Evolutionary conservation across 2,888 invertebrate species (phyloP), one percentile per base, ranked within the genome.

Genomic region (Zygogramma bicolorata): DNA sequence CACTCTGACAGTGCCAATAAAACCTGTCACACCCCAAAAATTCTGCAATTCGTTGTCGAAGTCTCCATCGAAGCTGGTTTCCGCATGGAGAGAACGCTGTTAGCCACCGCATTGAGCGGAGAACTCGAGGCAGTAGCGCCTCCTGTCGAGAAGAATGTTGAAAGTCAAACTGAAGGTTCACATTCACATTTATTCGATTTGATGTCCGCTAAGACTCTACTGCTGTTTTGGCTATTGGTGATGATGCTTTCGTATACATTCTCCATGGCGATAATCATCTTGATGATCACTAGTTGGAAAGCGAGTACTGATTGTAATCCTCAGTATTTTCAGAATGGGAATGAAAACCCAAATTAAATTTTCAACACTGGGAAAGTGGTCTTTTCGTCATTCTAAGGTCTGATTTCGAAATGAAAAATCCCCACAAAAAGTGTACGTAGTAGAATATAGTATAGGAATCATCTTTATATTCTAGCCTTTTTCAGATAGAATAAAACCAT

Each of bases 241-340:
- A 63, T 63, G 63, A 63, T 63, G 46, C 46, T 63, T 27, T 29
- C 46, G 8, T 63, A 46, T 20, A 49, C 63, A 25, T 46, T 42
- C 1, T 63, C 63, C 1, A 29, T 63, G 29, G n/a, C 46, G 10
- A 46, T 63, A 15, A 20, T 46, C 1, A 18, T 46, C 10, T 13
- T 63, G n/a, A 49, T 46, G 29, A n/a, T 31, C 8, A 34, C 18
- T 10, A 10, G 34, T 13, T n/a, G 10, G 13, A 46, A 20, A 31
- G 38, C n/a, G 10, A 38, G n/a, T n/a, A n/a, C n/a, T n/a, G n/a
- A n/a, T n/a, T n/a, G n/a, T n/a, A n/a, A n/a, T n/a, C n/a, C n/a
- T n/a, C n/a, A n/a, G n/a, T n/a, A n/a, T n/a, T n/a, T n/a, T n/a
- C n/a, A n/a, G n/a, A n/a, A n/a, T n/a, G n/a, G n/a, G n/a, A n/a